Evolutionary conservation across 2,797 vertebrate genomes (phyloP), one percentile per base, ranked within the genome.

Genomic region (Siniperca scherzeri): DNA sequence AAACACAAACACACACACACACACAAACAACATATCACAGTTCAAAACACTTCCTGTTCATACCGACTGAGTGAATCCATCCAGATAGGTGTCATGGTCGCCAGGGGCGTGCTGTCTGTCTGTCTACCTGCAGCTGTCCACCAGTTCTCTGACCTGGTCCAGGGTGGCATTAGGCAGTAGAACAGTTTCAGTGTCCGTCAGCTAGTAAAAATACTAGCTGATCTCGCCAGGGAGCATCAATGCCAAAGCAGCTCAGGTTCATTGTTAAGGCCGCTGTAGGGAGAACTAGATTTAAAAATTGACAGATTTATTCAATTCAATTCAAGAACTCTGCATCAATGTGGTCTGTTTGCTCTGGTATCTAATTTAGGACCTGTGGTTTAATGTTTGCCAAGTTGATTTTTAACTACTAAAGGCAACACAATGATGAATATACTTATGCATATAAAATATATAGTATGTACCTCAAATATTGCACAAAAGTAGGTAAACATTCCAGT

Each of bases 81-180:
- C 70, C 44, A 64, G 57, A 74, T 57, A 57, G 59, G 44, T 25
- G 21, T 16, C 33, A 10, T 68, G 65, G 17, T 1, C 8, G 56
- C 48, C 70, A 56, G 38, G 48, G 42, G 19, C 1, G 30, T 61
- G 70, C 69, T 16, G 7, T 61, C 75, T 68, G 57, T 40, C 60
- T 65, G 53, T 57, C 61, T 11, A 61, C 69, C 69, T 56, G 59
- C 76, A 76, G 80, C 72, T 77, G 69, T 80, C 65, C 70, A 50
- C 46, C 70, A 57, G 55, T 65, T 50, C 53, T 69, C 60, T 85
- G 70, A 46, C 27, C 60, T 22, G 30, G 56, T 68, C 46, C 56
- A 38, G 19, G 27, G 27, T 60, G 75, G 60, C 36, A 56, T 11
- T 21, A 50, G 2, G 30, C 66, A 44, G 36, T 25, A 3, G 16